phyloP scores from a whole-genome alignment of 1,140 invertebrate genomes.

The Daktulosphaira vitifoliae region DNA sequence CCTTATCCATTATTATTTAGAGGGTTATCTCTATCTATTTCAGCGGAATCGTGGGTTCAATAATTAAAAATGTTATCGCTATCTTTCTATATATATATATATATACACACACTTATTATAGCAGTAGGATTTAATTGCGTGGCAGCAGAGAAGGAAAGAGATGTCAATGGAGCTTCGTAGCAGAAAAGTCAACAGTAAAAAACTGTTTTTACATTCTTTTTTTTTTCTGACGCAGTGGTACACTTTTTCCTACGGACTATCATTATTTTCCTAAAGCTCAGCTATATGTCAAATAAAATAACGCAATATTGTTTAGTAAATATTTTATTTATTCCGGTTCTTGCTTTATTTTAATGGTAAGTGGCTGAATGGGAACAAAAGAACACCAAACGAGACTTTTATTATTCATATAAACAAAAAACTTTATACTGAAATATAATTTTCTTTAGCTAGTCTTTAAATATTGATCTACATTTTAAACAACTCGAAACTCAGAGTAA shows the following conservation, averaged over 20 bases:
- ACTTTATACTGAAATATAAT: too few relatives aligned
- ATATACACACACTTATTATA: too few relatives aligned
- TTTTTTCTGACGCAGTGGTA: neutral
- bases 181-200: slow-evolving; percentile 21
- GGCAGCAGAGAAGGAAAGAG: neutral
- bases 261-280: slow-evolving; percentile 16
- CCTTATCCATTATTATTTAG: too few relatives aligned
- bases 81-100: too few relatives aligned
- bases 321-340: neutral
- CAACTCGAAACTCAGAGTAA: too few relatives aligned
- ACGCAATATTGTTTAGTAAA: slow-evolving; percentile 11
- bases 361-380: neutral
- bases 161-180: neutral
- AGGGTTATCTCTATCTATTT: too few relatives aligned
- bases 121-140: slow-evolving; percentile 19
- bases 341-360: slow-evolving; percentile 2
- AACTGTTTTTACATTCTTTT: slow-evolving; percentile 15
- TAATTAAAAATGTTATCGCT: too few relatives aligned
- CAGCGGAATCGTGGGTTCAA: too few relatives aligned
- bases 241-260: neutral
- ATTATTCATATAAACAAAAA: too few relatives aligned
- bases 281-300: neutral
- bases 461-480: too few relatives aligned
- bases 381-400: neutral
- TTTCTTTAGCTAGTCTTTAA: too few relatives aligned